phyloP scores from a whole-genome alignment of 1,140 invertebrate species.

The Centruroides vittatus region DNA sequence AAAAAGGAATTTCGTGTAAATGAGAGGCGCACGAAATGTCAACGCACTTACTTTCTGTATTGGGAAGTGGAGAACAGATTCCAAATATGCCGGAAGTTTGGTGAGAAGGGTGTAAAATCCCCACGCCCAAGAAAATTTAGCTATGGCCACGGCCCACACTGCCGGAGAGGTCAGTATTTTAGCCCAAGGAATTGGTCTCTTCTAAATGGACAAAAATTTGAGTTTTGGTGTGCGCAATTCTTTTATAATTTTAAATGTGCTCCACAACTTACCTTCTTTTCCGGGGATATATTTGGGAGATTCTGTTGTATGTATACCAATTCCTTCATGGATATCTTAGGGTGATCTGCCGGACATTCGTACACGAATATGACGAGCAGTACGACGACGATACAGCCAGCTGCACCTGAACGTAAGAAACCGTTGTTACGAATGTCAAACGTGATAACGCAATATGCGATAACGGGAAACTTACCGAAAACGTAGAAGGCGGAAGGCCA shows the following conservation, averaged over 20 bases:
- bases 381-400: no score
- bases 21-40: no score
- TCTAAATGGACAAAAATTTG: not conserved
- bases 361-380: conserved; percentile 57
- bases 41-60: conserved; percentile 12
- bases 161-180: conserved; percentile 59
- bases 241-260: no score
- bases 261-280: conserved; percentile 2
- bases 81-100: conserved; percentile 46
- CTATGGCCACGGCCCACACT: conserved; percentile 82
- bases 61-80: conserved; percentile 51
- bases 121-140: conserved; percentile 79
- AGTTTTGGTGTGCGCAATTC: no score
- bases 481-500: conserved; percentile 40
- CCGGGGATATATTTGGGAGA: not conserved
- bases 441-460: no score
- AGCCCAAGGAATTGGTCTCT: conserved; percentile 48
- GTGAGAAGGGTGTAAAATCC: conserved; percentile 89
- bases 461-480: conserved; percentile 17
- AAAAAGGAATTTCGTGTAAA: not conserved
- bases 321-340: conserved; percentile 66
- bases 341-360: conserved; percentile 72
- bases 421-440: no score
- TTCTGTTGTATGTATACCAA: conserved; percentile 58
- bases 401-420: no score